A percentile compares a stretch with the other conserved stretches of the same genome.
Evolutionary conservation across 92 coral and sea anemone genomes (phyloP).

Genomic region (Montipora capitata): DNA sequence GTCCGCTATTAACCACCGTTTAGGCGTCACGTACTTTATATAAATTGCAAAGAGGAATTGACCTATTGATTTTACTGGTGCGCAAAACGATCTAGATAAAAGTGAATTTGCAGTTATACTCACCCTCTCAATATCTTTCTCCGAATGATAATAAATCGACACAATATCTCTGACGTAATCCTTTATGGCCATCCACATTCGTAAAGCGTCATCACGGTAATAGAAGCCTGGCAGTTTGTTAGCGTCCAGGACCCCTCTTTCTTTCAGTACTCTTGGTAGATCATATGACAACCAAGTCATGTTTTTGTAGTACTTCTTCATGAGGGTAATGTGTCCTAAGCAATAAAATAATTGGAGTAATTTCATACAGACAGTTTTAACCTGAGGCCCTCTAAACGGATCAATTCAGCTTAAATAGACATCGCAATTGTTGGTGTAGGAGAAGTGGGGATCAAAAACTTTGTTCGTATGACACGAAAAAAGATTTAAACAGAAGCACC

Average conservation of each 20-base stretch:
- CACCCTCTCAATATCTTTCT: conserved; percentile 33
- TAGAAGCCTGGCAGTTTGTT: conserved; percentile 62
- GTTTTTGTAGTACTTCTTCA: conserved; percentile 54
- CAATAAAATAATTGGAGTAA: not conserved
- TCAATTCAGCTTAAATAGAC: no score
- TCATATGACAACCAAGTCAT: conserved; percentile 54
- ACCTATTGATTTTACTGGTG: no score
- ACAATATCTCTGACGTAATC: conserved; percentile 43
- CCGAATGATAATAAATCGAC: conserved; percentile 68
- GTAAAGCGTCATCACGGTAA: conserved; percentile 78
- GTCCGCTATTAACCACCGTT: no score
- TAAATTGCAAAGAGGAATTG: no score
- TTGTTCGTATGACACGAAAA: no score
- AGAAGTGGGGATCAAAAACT: no score
- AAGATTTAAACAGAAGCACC: no score
- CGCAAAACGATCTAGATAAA: not conserved
- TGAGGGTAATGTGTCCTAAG: conserved; percentile 38
- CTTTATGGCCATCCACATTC: conserved; percentile 72
- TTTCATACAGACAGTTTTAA: not conserved
- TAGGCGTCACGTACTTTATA: no score
- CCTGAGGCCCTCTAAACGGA: no score
- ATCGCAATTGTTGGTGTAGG: no score
- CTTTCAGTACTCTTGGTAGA: conserved; percentile 58
- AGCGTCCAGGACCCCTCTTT: conserved; percentile 70
- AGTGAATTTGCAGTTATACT: not conserved